These are phyloP conservation scores for Heliconius sara DNA, from an alignment of 2,888 invertebrate genomes.

Conservation along the genomic window DNA sequence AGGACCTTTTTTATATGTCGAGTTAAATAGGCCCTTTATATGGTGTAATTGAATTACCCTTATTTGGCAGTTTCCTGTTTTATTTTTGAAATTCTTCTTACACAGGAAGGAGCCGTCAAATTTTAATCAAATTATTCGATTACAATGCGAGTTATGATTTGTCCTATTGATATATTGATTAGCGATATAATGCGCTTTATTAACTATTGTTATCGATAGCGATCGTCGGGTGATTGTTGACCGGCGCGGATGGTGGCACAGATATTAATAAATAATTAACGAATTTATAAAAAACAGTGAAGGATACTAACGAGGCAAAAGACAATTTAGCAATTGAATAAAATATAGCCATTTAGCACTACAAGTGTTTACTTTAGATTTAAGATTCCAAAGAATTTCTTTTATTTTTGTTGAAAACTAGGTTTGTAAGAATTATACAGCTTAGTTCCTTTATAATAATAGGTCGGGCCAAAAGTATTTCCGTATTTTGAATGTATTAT, in stretches of 20 bases:
- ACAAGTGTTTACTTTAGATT: too few relatives aligned
- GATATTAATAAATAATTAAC: too few relatives aligned
- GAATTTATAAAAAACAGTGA: too few relatives aligned
- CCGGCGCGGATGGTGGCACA: neutral
- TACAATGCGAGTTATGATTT: conserved; percentile 71
- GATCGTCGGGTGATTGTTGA: neutral
- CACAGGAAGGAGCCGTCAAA: conserved; percentile 76
- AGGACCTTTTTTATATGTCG: conserved; percentile 51
- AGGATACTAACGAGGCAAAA: too few relatives aligned
- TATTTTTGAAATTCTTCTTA: conserved; percentile 54
- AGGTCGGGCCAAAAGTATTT: too few relatives aligned
- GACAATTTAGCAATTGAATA: too few relatives aligned
- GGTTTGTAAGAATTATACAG: too few relatives aligned
- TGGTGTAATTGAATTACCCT: conserved; percentile 72
- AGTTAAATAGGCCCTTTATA: conserved; percentile 53
- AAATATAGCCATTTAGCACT: too few relatives aligned
- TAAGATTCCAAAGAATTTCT: too few relatives aligned
- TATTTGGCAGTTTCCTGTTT: conserved; percentile 68
- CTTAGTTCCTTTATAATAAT: too few relatives aligned
- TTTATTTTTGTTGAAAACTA: too few relatives aligned
- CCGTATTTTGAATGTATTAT: too few relatives aligned
- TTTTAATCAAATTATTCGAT: conserved; percentile 77
- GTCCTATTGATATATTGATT: conserved; percentile 53
- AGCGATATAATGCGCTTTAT: conserved; percentile 30
- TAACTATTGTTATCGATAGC: conserved; percentile 21